Evolutionary conservation across 2,113 vertebrate genomes (phyloP).

Genomic region (Gymnarchus niloticus): DNA sequence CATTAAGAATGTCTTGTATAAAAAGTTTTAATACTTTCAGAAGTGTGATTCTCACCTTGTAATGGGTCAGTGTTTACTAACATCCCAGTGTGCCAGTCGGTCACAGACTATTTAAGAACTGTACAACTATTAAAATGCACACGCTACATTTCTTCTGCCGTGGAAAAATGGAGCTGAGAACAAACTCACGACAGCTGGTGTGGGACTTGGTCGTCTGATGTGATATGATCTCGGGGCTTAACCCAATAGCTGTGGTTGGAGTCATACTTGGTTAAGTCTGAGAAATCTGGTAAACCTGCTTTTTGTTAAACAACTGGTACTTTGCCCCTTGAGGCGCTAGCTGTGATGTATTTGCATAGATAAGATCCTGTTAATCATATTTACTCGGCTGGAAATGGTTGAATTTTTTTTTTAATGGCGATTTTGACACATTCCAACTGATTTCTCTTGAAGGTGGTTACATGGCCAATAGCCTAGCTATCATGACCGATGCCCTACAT

Average conservation of each 20-base stretch:
- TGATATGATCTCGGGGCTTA: background rate
- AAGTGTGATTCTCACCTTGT: too few species aligned
- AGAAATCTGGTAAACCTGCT: background rate
- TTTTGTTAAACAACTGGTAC: background rate
- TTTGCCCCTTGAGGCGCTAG: background rate
- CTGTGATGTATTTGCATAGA: background rate
- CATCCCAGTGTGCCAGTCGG: background rate
- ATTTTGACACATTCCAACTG: background rate
- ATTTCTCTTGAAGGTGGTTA: constrained; percentile 74
- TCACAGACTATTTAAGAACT: background rate
- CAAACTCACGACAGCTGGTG: background rate
- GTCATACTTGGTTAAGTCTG: background rate
- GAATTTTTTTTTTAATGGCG: background rate
- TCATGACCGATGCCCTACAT: constrained; percentile 95
- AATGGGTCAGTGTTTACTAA: background rate
- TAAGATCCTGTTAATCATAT: background rate
- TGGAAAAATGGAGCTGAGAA: background rate
- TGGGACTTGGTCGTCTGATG: background rate
- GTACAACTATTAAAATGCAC: background rate
- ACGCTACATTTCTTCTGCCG: background rate
- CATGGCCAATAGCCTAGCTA: constrained; percentile 88
- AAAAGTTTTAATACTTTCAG: background rate
- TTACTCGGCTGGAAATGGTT: background rate
- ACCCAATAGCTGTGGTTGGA: background rate
- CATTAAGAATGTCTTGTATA: background rate